A percentile compares a stretch with the other conserved stretches of the same genome.
Evolutionary conservation across 2,113 vertebrate species (phyloP).

Genomic region (Cottus gobio): DNA sequence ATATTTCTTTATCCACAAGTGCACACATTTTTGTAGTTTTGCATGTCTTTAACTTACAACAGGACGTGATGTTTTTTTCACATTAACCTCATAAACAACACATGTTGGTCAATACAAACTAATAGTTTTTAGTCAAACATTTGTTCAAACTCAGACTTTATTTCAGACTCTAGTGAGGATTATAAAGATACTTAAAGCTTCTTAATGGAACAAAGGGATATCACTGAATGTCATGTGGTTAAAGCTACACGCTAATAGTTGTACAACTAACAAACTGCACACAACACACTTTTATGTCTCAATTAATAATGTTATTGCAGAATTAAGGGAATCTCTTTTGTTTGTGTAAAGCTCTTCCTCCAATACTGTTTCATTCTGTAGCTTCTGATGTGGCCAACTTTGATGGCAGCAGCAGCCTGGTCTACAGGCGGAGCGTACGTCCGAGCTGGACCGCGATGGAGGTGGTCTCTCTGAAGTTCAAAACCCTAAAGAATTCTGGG

Average conservation of each 20-base stretch:
- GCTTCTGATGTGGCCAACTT: constrained; percentile 72
- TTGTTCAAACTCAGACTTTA: background rate
- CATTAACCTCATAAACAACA: background rate
- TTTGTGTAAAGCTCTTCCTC: background rate
- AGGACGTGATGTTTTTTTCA: background rate
- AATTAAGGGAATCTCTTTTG: background rate
- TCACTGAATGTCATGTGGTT: background rate
- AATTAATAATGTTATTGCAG: background rate
- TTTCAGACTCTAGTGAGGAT: background rate
- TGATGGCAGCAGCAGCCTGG: constrained; percentile 71
- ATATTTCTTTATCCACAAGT: background rate
- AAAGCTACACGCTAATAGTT: background rate
- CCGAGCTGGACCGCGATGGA: constrained; percentile 43
- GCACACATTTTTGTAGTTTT: background rate
- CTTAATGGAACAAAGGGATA: background rate
- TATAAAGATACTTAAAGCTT: background rate
- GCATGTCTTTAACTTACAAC: background rate
- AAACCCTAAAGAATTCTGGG: constrained; percentile 71
- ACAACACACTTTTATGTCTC: background rate
- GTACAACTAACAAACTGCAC: background rate
- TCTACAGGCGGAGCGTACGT: constrained; percentile 59
- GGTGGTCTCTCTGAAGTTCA: constrained; percentile 73
- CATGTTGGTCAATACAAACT: background rate
- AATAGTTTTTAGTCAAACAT: background rate
- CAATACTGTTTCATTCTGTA: constrained; percentile 9